These are phyloP conservation scores for Priocnemis perturbator DNA, from an alignment of 2,888 invertebrate genomes.

Conservation along the genomic window DNA sequence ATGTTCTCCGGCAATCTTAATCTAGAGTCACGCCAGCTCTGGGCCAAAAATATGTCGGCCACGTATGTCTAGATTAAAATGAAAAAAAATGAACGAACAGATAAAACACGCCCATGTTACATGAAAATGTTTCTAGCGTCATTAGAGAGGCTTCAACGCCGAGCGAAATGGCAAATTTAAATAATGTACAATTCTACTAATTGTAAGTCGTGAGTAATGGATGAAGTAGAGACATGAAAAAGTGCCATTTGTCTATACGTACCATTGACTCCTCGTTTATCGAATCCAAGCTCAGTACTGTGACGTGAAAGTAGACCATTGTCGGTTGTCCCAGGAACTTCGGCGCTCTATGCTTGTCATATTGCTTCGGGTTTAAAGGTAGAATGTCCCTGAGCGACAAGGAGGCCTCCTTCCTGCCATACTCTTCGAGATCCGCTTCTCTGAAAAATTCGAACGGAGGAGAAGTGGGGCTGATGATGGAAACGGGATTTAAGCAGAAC, in stretches of 20 bases:
- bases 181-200: too few relatives aligned
- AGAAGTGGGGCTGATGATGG: slow-evolving; percentile 54
- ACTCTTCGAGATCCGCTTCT: slow-evolving; percentile 71
- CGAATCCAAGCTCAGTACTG: slow-evolving; percentile 93
- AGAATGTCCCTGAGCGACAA: slow-evolving; percentile 90
- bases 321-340: slow-evolving; percentile 91
- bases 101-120: too few relatives aligned
- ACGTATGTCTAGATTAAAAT: slow-evolving; percentile 86
- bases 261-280: slow-evolving; percentile 98
- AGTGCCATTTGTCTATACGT: too few relatives aligned
- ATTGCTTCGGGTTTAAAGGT: slow-evolving; percentile 88
- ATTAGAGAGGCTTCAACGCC: too few relatives aligned
- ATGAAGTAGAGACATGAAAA: too few relatives aligned
- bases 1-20: slow-evolving; percentile 93
- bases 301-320: slow-evolving; percentile 93
- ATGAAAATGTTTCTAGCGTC: too few relatives aligned
- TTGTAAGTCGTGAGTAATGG: too few relatives aligned
- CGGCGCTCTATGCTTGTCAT: slow-evolving; percentile 93
- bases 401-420: slow-evolving; percentile 78
- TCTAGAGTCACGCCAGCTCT: slow-evolving; percentile 94
- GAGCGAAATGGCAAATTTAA: too few relatives aligned
- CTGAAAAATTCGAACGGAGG: slow-evolving; percentile 65
- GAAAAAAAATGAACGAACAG: slow-evolving; percentile 50
- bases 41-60: slow-evolving; percentile 93
- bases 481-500: neutral